Evolutionary conservation across 2,888 invertebrate genomes (phyloP), one percentile per base, ranked within the genome.

Genomic region (Ornithoptera priamus): DNA sequence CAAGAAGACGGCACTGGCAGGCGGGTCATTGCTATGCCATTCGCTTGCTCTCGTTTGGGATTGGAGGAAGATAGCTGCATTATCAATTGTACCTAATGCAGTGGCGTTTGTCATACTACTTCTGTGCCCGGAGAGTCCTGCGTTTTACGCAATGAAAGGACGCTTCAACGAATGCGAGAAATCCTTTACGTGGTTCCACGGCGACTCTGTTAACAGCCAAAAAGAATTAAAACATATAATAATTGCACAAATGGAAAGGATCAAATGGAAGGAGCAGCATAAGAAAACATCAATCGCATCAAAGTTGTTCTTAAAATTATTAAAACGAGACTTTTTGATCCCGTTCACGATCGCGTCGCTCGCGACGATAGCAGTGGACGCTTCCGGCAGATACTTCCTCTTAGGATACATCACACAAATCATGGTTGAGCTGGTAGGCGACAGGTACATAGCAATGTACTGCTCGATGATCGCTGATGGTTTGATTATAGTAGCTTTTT

Each of bases 71-170:
- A 78, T 85, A 30, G 75, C 80, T 5, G 63, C 69, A 0, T 69
- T 80, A 42, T 72, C 78, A 3, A 72, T 77, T 8, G 22, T 76
- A 0, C 67, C 75, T 0, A 67, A 75, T 17, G 36, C 73, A 2
- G 0, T 76, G 0, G 67, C 78, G 0, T 65, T 79, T 1, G 20
- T 81, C 0, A 10, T 81, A 20, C 78, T 81, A 0, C 67, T 75
- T 0, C 76, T 79, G n/a, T 85, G 84, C 81, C 79, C 80, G 0
- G 86, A 86, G 67, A 86, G 85, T 53, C 86, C 85, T 1, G 76
- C 80, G 0, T 80, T 73, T 68, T 74, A 81, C 17, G 86, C 83
- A 0, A 72, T 81, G 71, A 82, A 77, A 70, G 84, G 83, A 4
- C 76, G 75, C 39, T 83, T 77, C 70, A 73, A 74, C 3, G 83